Percentiles rank a stretch among this genome's conserved stretches.
Conservation (phyloP, 1,140 invertebrate species). For the Pantala flavescens region DNA sequence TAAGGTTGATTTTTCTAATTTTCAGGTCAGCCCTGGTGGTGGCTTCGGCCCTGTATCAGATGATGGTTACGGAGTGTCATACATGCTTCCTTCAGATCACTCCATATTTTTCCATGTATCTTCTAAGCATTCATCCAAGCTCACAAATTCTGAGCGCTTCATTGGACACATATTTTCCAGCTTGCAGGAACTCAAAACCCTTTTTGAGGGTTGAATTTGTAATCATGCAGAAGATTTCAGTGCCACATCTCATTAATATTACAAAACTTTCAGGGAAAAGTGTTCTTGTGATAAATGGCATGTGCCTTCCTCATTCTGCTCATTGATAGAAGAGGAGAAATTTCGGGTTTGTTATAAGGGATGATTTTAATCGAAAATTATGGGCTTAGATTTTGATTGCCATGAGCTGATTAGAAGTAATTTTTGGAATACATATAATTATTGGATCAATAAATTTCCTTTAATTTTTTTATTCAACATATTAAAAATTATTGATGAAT, state of each 20-base stretch:
- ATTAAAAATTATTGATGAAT: neutral
- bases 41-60: constrained; percentile 45
- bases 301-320: neutral
- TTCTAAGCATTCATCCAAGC: constrained; percentile 34
- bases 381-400: neutral
- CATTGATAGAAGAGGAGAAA: neutral
- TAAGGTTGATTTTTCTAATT: neutral
- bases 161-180: constrained; percentile 34
- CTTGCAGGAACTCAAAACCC: constrained; percentile 33
- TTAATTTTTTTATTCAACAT: neutral
- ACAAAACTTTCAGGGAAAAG: neutral
- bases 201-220: constrained; percentile 19
- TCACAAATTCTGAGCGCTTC: constrained; percentile 36
- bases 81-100: constrained; percentile 40
- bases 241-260: neutral
- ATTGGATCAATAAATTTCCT: neutral
- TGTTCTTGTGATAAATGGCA: neutral
- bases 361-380: neutral
- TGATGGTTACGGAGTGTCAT: constrained; percentile 42
- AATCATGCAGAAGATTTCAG: neutral
- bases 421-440: neutral
- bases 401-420: neutral
- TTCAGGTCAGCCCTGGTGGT: constrained; percentile 36
- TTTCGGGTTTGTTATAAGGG: neutral
- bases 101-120: constrained; percentile 43